Base-by-base conservation (phyloP, 2,797 vertebrate genomes). In the Hydrophis major region DNA sequence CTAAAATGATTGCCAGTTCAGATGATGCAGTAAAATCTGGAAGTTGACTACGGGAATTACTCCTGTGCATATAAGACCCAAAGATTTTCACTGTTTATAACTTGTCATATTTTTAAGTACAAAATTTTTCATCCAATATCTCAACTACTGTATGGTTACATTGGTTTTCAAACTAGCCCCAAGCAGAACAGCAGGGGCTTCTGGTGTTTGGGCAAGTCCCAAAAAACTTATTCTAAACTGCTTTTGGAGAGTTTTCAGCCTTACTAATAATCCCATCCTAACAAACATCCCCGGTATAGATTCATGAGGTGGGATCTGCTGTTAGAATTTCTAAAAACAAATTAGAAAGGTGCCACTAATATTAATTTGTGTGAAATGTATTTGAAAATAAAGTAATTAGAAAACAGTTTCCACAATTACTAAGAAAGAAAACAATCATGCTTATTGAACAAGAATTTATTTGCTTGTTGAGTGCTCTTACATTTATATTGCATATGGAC, bases 301-400 rank as follows among this genome's bases (percentile, higher is more conserved):
- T 22, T 50, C 28, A 59, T 56, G 53, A 63, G 86, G 47, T 22
- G 32, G 42, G 20, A 12, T 53, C 57, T 87, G 37, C 18, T 42
- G 57, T 56, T n/a, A 55, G 2, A 25, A n/a, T 37, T 78, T 28
- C 55, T 55, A 74, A 78, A 53, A 61, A 11, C 55, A 55, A 88
- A 42, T 93, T 60, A 78, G 61, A 56, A 91, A 90, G 53, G n/a
- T 61, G 59, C 78, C 42, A 55, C 53, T 93, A n/a, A 60, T 88
- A 87, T 91, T 91, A 91, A 78, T 90, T 88, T 32, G 42, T 91
- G 63, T 91, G 63, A 91, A 88, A 63, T 56, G 12, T 83, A n/a
- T 91, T 63, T 91, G 53, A 91, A 91, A 91, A 91, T 93, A 93
- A 63, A 91, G 11, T 47, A 83, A 89, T 91, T 32, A 93, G 83